Percentiles rank a stretch among this genome's conserved stretches.
phyloP scores from a whole-genome alignment of 1,140 invertebrate genomes.

The Tetramorium alpestre region DNA sequence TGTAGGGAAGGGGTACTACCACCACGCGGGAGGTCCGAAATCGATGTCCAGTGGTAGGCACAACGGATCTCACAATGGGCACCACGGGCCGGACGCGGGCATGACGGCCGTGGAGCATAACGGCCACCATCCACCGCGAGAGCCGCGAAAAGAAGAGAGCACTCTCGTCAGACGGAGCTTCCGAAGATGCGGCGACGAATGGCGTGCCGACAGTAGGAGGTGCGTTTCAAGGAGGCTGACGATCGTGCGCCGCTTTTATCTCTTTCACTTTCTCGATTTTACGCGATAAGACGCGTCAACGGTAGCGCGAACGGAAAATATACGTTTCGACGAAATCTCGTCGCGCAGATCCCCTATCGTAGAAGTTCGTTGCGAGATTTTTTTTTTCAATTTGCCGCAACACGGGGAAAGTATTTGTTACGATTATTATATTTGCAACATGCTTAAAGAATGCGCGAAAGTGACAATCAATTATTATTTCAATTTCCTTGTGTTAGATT shows the following conservation, averaged over 20 bases:
- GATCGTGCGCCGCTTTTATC: constrained; percentile 29
- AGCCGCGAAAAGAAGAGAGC: constrained; percentile 86
- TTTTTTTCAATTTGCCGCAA: neutral
- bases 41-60: constrained; percentile 79
- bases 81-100: constrained; percentile 85
- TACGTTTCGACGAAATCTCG: neutral
- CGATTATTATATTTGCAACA: neutral
- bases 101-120: constrained; percentile 87
- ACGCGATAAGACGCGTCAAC: neutral
- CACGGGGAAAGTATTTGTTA: neutral
- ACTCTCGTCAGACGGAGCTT: constrained; percentile 83
- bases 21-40: constrained; percentile 77
- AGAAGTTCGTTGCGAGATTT: neutral
- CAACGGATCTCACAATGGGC: constrained; percentile 80
- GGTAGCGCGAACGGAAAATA: neutral
- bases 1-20: constrained; percentile 84
- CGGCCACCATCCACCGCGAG: constrained; percentile 86
- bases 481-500: neutral
- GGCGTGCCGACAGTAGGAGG: constrained; percentile 86
- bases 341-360: neutral
- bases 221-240: constrained; percentile 77
- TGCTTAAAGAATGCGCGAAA: neutral
- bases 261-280: neutral
- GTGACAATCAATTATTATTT: neutral
- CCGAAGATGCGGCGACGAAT: constrained; percentile 85